Percentiles rank a stretch among this genome's conserved stretches.
phyloP scores from a whole-genome alignment of 2,888 invertebrate genomes.

The Tryphoninae sp. region DNA sequence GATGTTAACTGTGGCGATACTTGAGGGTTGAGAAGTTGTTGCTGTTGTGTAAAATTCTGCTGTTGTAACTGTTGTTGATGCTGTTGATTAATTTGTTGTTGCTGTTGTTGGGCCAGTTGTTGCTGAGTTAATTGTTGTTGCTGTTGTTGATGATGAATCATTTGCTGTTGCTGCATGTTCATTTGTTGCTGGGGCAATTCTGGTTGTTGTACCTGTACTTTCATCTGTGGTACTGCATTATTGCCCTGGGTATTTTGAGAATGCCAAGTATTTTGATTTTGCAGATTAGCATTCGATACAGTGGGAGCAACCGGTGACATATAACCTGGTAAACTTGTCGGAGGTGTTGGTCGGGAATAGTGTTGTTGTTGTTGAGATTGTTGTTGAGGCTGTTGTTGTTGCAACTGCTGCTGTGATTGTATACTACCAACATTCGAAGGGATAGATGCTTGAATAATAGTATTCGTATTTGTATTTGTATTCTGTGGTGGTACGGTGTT shows the following conservation, averaged over 20 bases:
- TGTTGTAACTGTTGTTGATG: constrained; percentile 73
- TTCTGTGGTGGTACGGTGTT: constrained; percentile 67
- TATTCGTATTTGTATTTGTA: constrained; percentile 71
- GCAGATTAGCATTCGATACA: constrained; percentile 43
- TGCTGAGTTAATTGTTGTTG: constrained; percentile 68
- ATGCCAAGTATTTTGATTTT: constrained; percentile 74
- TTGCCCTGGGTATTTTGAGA: constrained; percentile 72
- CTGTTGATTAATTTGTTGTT: constrained; percentile 82
- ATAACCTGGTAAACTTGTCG: constrained; percentile 69
- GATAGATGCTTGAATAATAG: constrained; percentile 65
- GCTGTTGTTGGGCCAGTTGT: constrained; percentile 72
- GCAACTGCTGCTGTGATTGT: constrained; percentile 72
- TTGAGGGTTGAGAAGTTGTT: constrained; percentile 63
- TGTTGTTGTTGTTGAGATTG: constrained; percentile 68
- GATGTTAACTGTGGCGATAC: constrained; percentile 65
- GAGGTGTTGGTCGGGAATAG: constrained; percentile 66
- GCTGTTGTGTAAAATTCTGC: constrained; percentile 70
- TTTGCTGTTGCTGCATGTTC: constrained; percentile 62
- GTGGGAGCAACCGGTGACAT: constrained; percentile 59
- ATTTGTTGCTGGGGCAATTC: constrained; percentile 68
- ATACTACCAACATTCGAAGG: constrained; percentile 58
- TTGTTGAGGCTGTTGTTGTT: constrained; percentile 70
- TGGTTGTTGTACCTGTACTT: constrained; percentile 47
- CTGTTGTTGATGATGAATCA: constrained; percentile 72
- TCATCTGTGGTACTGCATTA: constrained; percentile 65